Base-by-base conservation (phyloP, 92 coral and sea anemone genomes). In the Anthopleura xanthogrammica region DNA sequence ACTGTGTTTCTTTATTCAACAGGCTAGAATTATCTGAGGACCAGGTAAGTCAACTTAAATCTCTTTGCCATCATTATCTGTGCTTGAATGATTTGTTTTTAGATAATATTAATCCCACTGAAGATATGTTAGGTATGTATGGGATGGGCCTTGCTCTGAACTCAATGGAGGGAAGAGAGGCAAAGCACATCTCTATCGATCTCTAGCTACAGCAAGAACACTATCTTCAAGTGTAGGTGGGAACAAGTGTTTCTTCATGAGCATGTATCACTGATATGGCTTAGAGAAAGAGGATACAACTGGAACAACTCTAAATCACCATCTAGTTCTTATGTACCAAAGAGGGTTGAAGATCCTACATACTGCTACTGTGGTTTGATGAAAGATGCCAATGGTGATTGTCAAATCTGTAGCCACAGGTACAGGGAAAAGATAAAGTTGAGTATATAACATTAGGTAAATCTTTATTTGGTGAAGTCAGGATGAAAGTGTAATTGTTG, bases 101-200 rank as follows among this genome's bases (percentile, higher is more conserved):
- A 29, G 20, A 52, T 52, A 1, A 20, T 40, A 6, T 77, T 55
- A 77, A 39, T 39, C 43, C 81, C 81, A 77, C 81, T 77, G 68
- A 77, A 29, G n/a, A 87, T 40, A 87, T 65, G 86, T 43, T 81
- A 16, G 39, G 68, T 77, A 52, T 22, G 64, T 77, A 77, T 77
- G 60, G 81, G 48, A n/a, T 52, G 66, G 60, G 81, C 62, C 81
- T 52, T 77, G 11, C 79, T 41, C 84, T 89, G 12, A 86, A 85
- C 65, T 88, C 89, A 7, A 76, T 89, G 89, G 89, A 89, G 77
- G 92, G 89, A 0, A 76, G 92, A 65, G 92, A 89, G 79, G 92
- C 92, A 12, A 89, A 89, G 52, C 89, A 89, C 81, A 83, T 84
- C 17, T 73, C 73, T 22, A 85, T 80, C 22, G 36, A 29, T 29